Conservation (phyloP, 2,113 vertebrate genomes). For the Okapia johnstoni region DNA sequence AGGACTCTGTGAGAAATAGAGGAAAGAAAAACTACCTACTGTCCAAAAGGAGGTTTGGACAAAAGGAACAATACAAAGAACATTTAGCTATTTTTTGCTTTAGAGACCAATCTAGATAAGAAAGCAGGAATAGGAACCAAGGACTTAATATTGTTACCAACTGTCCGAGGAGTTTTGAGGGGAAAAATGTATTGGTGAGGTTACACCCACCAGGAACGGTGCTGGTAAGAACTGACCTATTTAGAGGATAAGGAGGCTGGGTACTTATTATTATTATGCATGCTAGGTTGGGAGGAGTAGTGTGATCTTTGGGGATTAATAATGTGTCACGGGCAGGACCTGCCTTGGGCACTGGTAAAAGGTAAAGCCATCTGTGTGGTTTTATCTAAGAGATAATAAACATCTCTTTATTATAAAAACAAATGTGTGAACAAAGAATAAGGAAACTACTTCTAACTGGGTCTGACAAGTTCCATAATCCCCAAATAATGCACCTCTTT, state of each 20-base stretch:
- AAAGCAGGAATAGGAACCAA: not conserved
- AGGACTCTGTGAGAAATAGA: not conserved
- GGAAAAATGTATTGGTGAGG: not conserved
- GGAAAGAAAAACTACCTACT: not conserved
- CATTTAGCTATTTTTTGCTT: not conserved
- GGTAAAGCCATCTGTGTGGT: not conserved
- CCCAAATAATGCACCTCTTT: not conserved
- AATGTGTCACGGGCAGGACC: not conserved
- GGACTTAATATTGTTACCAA: not conserved
- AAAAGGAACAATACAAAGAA: not conserved
- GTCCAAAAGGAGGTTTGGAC: not conserved
- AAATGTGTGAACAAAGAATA: not conserved
- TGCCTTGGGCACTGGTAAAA: not conserved
- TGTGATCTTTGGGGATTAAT: not conserved
- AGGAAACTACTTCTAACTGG: not conserved
- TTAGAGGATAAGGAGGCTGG: not conserved
- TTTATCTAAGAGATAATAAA: not conserved
- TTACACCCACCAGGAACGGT: not conserved
- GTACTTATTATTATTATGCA: not conserved
- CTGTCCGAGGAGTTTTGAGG: not conserved
- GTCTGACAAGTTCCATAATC: not conserved
- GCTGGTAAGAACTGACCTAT: not conserved
- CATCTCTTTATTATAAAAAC: not conserved
- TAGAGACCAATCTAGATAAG: not conserved
- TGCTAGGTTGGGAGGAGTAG: not conserved